These are phyloP conservation scores for Cheilosia grossa DNA, from an alignment of 2,888 invertebrate genomes.

Conservation along the genomic window DNA sequence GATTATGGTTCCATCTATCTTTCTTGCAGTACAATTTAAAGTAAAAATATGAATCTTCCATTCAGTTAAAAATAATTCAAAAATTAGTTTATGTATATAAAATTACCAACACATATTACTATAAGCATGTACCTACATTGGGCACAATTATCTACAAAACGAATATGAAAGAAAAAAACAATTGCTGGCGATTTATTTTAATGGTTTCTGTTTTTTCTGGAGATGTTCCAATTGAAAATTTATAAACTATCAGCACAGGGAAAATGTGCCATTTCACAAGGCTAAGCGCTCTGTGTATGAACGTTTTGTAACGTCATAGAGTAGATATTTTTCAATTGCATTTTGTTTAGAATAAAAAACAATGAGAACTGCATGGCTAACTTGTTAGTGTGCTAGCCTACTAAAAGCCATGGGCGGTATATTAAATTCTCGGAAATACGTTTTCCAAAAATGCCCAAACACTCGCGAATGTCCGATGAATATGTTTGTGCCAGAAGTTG, in stretches of 20 bases:
- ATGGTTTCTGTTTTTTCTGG: slow-evolving; percentile 45
- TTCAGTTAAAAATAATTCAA: slow-evolving; percentile 14
- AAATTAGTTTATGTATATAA: background rate
- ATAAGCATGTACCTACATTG: background rate
- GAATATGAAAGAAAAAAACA: slow-evolving; percentile 21
- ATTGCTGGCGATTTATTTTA: slow-evolving; percentile 17
- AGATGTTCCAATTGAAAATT: slow-evolving; percentile 51
- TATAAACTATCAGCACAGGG: slow-evolving; percentile 32
- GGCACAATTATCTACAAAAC: slow-evolving; percentile 9
- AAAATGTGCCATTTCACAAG: slow-evolving; percentile 19
- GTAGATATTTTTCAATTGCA: too few relatives aligned
- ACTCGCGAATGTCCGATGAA: too few relatives aligned
- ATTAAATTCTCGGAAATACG: too few relatives aligned
- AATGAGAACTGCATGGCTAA: too few relatives aligned
- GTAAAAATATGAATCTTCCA: background rate
- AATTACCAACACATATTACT: background rate
- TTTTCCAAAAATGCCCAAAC: too few relatives aligned
- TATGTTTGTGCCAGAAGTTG: too few relatives aligned
- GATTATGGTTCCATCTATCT: background rate
- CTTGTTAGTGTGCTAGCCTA: too few relatives aligned
- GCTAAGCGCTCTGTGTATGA: background rate
- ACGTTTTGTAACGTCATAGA: too few relatives aligned
- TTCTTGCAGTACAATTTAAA: background rate
- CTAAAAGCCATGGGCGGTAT: too few relatives aligned
- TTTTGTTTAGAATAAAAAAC: too few relatives aligned